Base-by-base conservation (phyloP, 1,140 invertebrate genomes). In the Pseudachorutes palmiensis region DNA sequence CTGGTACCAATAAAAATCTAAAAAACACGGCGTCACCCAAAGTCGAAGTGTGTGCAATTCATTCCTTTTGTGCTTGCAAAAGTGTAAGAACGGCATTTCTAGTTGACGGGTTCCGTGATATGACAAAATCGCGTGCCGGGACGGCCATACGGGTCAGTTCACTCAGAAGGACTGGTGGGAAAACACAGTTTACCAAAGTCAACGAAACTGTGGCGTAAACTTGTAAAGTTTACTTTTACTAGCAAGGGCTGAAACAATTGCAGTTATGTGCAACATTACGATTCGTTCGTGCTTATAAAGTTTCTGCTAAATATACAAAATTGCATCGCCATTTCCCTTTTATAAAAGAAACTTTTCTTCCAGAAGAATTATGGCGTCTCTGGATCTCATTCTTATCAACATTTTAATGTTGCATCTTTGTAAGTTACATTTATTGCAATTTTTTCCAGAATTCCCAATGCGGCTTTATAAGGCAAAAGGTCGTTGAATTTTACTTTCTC, bases 111-210 rank as follows among this genome's bases (percentile, higher is more conserved):
- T 61, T 62, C 30, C 60, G 14, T 57, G 45, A 58, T 59, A 70
- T 66, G 68, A 70, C 68, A 70, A 70, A 70, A 70, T 70, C 68
- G 68, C 68, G 68, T 70, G 68, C 41, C 60, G 58, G 62, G 32
- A 33, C 45, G 58, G 62, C 65, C 36, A 55, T 63, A 62, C 63
- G 65, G 65, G 68, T 60, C 68, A 69, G 68, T 69, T 66, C 62
- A 59, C 68, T 65, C 24, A 9, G 51, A 14, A 5, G 51, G 24
- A 55, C 12, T 16, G 51, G 24, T 26, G 24, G 24, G 14, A 24
- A 5, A 5, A 22, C 12, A 55, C 9, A 55, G 24, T 24, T 26
- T 55, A 19, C 51, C 36, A 41, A 19, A 5, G 5, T 41, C 5
- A 5, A 41, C 5, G 5, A 41, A 41, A 9, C 36, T 19, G 5